phyloP scores from a whole-genome alignment of 2,888 invertebrate species.

The Blera fallax region DNA sequence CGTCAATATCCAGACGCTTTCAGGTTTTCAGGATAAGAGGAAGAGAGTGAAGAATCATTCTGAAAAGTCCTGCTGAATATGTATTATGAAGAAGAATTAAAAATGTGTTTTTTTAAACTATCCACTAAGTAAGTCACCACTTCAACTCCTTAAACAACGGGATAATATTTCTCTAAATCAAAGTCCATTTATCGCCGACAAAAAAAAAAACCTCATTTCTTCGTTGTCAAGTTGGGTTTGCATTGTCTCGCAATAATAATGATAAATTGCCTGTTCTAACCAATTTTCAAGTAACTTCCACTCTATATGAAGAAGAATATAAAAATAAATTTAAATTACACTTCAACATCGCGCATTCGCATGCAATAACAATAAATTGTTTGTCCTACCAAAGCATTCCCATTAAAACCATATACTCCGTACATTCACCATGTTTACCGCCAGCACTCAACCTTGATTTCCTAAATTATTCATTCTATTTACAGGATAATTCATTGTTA shows the following conservation, averaged over 20 bases:
- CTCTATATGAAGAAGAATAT: neutral
- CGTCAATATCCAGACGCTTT: too few species aligned
- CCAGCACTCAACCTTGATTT: slow-evolving; percentile 42
- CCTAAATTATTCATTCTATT: slow-evolving; percentile 53
- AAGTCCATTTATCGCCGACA: too few species aligned
- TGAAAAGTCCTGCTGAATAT: too few species aligned
- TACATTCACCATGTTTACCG: neutral
- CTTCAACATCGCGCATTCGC: slow-evolving; percentile 25
- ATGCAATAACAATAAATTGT: slow-evolving; percentile 50
- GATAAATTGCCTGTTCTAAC: neutral
- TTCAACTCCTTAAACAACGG: too few species aligned
- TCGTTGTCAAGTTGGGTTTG: neutral
- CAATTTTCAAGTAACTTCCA: slow-evolving; percentile 6
- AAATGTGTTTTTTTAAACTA: too few species aligned
- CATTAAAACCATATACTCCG: slow-evolving; percentile 1
- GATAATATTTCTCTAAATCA: neutral
- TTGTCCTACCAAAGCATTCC: slow-evolving; percentile 19
- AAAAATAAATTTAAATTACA: slow-evolving; percentile 49
- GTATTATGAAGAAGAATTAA: too few species aligned
- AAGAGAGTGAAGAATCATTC: too few species aligned
- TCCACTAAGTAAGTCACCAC: too few species aligned
- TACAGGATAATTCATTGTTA: slow-evolving; percentile 53
- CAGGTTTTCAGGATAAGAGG: too few species aligned
- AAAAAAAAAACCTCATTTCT: neutral
- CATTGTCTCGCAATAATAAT: slow-evolving; percentile 2